Evolutionary conservation across 2,797 vertebrate genomes (phyloP).

Genomic region (Catostomus latipinnis): DNA sequence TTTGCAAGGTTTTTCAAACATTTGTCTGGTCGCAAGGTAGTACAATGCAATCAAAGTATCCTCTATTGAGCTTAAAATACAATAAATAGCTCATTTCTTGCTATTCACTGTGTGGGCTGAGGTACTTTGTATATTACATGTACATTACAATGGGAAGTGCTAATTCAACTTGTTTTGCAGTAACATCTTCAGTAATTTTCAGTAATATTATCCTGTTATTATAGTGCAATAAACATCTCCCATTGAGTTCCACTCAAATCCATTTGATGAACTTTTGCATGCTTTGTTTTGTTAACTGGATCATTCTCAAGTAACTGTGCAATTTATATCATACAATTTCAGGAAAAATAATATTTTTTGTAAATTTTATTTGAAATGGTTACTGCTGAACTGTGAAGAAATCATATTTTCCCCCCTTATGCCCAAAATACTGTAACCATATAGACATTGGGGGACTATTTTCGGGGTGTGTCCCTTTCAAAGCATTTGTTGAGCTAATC

Average conservation of each 20-base stretch:
- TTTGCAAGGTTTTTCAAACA: not conserved
- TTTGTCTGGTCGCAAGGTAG: not conserved
- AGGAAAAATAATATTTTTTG: not conserved
- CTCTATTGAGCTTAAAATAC: conserved; percentile 6
- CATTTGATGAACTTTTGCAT: conserved; percentile 17
- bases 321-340: not conserved
- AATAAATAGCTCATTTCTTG: not conserved
- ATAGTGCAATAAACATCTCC: conserved; percentile 1
- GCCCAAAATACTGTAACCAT: not conserved
- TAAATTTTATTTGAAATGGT: not conserved
- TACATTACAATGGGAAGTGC: conserved; percentile 14
- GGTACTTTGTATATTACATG: not conserved
- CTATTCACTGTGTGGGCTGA: not conserved
- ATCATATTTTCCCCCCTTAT: not conserved
- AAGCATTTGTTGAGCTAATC: not conserved
- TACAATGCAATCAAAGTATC: not conserved
- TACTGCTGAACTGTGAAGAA: not conserved
- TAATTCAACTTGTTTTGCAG: conserved; percentile 2
- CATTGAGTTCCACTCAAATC: not conserved
- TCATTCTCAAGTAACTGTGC: not conserved
- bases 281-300: conserved; percentile 5
- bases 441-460: not conserved
- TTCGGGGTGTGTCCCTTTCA: not conserved
- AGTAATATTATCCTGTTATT: not conserved
- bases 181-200: not conserved